Base-by-base conservation (phyloP, 2,888 invertebrate species). In the Pogonocherus hispidulus region DNA sequence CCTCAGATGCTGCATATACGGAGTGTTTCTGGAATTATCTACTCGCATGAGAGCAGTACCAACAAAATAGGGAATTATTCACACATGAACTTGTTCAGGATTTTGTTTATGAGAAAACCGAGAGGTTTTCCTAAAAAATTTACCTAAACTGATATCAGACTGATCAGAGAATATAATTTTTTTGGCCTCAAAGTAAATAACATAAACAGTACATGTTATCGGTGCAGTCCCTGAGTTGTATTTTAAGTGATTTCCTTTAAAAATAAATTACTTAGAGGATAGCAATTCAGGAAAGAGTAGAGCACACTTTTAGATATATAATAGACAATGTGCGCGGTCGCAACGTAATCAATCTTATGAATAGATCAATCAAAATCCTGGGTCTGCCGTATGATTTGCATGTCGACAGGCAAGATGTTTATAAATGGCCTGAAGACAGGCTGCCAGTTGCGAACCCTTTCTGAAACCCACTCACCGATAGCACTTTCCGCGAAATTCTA, bases 301-400 rank as follows among this genome's bases (percentile, higher is more conserved):
- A 63, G 64, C 62, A 54, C 65, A 65, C 56, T 70, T 70, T 69
- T 70, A 65, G 67, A 65, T 23, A 37, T 66, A 70, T 67, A 67
- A 67, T 67, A 70, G 67, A 67, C 64, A 71, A 67, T 69, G 63
- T 64, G 59, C 68, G 68, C 80, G 82, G 80, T 80, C 81, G 80
- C 79, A 75, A 80, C 78, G 81, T 83, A 85, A 85, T 85, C 85
- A 84, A 85, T 85, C 85, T 85, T 84, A 78, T 80, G 84, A 83
- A 85, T 83, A 85, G 85, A 85, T 85, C 85, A 85, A 85, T 85
- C 85, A 85, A 85, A 85, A 83, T 84, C 83, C 82, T 59, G 80
- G 81, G 82, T 79, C 82, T 81, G 83, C 82, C 82, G 83, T 84
- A 84, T 84, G 85, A 85, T 85, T 85, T 85, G 84, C 85, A 85